Evolutionary conservation across 1,140 invertebrate species (phyloP).

Genomic region (Trissolcus basalis): DNA sequence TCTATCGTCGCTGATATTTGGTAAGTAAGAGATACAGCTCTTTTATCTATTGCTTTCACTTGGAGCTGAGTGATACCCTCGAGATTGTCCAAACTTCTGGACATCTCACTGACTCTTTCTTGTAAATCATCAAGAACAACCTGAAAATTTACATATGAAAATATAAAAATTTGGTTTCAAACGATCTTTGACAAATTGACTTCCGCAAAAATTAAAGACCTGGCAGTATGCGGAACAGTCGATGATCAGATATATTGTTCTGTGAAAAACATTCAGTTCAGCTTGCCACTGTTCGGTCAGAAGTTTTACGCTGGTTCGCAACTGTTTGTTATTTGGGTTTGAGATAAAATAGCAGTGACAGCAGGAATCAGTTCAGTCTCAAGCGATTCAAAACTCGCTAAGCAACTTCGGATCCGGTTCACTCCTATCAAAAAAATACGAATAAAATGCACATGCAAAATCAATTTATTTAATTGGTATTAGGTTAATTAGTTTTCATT

Average conservation of each 20-base stretch:
- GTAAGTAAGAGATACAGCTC: constrained; percentile 66
- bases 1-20: constrained; percentile 68
- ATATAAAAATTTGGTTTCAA: too few species aligned
- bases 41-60: constrained; percentile 67
- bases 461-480: too few species aligned
- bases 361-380: constrained; percentile 81
- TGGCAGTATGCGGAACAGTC: constrained; percentile 81
- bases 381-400: constrained; percentile 81
- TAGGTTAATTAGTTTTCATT: constrained; percentile 1
- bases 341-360: constrained; percentile 73
- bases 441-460: constrained; percentile 3
- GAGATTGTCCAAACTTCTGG: constrained; percentile 67
- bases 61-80: constrained; percentile 65
- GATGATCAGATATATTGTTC: constrained; percentile 79
- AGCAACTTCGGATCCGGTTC: constrained; percentile 78
- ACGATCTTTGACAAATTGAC: too few species aligned
- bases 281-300: constrained; percentile 78
- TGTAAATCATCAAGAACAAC: constrained; percentile 71
- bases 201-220: constrained; percentile 68
- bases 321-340: constrained; percentile 70
- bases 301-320: constrained; percentile 71
- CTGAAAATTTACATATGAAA: too few species aligned
- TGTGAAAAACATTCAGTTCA: constrained; percentile 78
- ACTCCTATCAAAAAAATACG: constrained; percentile 71
- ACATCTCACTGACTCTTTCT: constrained; percentile 63